Base-by-base conservation (phyloP, 2,888 invertebrate species). In the Polydrusus tereticollis region DNA sequence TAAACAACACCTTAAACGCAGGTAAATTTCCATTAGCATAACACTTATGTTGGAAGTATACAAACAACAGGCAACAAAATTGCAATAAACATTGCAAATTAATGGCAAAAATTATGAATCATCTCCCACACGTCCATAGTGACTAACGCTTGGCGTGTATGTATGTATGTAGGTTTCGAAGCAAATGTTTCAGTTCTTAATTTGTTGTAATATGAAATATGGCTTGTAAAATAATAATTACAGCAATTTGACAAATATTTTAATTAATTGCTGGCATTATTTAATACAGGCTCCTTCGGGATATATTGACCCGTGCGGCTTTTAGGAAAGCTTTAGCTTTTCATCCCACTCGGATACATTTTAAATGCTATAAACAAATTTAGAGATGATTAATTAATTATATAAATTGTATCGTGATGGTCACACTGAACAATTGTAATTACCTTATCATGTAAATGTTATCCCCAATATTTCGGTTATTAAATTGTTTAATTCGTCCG, bases 181-280 rank as follows among this genome's bases (percentile, higher is more conserved):
- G 23, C 60, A 43, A 47, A 36, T 33, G 47, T 18, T 47, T 23
- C 33, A 47, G n/a, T 29, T 63, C 33, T 50, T 63, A 47, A 63
- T 50, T 47, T 55, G 55, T 14, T 3, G 33, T 33, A 50, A 50
- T 20, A 12, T 60, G 50, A 63, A 47, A 50, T 63, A 50, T 63
- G 62, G 33, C 63, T 63, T 62, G 43, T 43, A 38, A 38, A 59
- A 43, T 60, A 23, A 60, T 21, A 12, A 36, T 26, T 60, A 12
- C 41, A 16, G 14, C 14, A 60, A 60, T 60, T 60, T 14, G 6
- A n/a, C 43, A 43, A 41, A 43, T 18, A 52, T 62, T 57, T 33
- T 52, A 47, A 66, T 60, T 68, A 16, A n/a, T 20, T 58, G 18
- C 8, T 23, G 21, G n/a, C n/a, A n/a, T n/a, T n/a, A n/a, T n/a